Evolutionary conservation across 1,140 invertebrate genomes (phyloP).

Genomic region (Solen grandis): DNA sequence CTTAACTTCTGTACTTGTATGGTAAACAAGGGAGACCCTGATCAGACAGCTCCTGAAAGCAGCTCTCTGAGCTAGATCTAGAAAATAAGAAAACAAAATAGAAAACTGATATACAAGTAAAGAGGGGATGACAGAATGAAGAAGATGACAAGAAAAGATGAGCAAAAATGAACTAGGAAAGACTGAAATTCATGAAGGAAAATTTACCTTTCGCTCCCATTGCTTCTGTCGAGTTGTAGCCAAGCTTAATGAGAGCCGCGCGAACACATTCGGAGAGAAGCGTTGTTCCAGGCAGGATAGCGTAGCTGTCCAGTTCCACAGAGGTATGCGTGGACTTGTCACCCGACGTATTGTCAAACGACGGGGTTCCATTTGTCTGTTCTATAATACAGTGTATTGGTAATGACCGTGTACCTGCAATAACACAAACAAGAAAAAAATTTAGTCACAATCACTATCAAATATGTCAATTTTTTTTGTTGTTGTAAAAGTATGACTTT

Average conservation of each 20-base stretch:
- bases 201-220: slow-evolving; percentile 91
- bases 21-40: background rate
- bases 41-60: background rate
- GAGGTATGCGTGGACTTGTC: slow-evolving; percentile 69
- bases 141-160: background rate
- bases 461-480: too few relatives aligned
- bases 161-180: too few relatives aligned
- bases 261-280: slow-evolving; percentile 91
- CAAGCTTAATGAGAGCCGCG: slow-evolving; percentile 88
- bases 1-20: too few relatives aligned
- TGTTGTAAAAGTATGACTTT: too few relatives aligned
- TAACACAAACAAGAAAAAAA: slow-evolving; percentile 33
- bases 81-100: too few relatives aligned
- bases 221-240: slow-evolving; percentile 88
- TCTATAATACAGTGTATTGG: slow-evolving; percentile 94
- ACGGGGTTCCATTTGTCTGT: slow-evolving; percentile 67
- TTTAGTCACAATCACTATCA: too few relatives aligned
- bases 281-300: slow-evolving; percentile 94
- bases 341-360: slow-evolving; percentile 53
- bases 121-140: background rate
- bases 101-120: too few relatives aligned
- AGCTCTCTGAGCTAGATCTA: background rate
- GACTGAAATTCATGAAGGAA: too few relatives aligned
- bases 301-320: slow-evolving; percentile 94
- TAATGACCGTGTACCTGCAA: slow-evolving; percentile 86